Evolutionary conservation across 2,113 vertebrate genomes (phyloP).

Genomic region (Origma solitaria): DNA sequence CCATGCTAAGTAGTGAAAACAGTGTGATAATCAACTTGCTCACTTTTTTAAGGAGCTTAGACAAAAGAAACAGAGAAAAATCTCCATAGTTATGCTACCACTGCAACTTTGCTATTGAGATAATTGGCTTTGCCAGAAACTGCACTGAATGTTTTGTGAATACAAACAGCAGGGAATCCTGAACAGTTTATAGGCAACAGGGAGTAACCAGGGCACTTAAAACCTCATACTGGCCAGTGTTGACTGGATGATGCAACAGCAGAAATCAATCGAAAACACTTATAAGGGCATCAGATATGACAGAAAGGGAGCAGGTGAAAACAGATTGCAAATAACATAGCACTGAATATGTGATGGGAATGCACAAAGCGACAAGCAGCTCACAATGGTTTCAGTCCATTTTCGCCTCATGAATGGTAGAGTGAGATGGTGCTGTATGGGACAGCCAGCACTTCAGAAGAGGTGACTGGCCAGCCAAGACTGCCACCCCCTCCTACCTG

Average conservation of each 20-base stretch:
- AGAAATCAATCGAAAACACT: slow-evolving; percentile 42
- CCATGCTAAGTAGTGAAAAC: background rate
- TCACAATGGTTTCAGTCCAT: background rate
- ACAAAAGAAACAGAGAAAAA: background rate
- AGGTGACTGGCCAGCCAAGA: background rate
- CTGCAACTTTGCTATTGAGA: slow-evolving; percentile 8
- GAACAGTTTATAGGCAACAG: background rate
- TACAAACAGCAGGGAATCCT: slow-evolving; percentile 29
- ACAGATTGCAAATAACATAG: background rate
- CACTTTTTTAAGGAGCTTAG: background rate
- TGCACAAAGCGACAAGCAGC: background rate
- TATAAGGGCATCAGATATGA: slow-evolving; percentile 1
- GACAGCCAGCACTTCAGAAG: background rate
- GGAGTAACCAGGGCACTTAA: background rate
- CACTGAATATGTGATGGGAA: background rate
- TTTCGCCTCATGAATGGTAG: background rate
- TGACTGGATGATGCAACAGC: slow-evolving; percentile 3
- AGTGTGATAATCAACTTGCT: background rate
- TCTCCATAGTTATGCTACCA: background rate
- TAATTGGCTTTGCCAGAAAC: background rate
- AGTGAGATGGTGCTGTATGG: background rate
- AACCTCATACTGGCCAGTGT: background rate
- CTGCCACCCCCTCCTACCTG: background rate
- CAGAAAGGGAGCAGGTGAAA: background rate
- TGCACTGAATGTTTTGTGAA: background rate